Conservation (phyloP, 2,113 vertebrate species). For the Myiopsitta monachus region DNA sequence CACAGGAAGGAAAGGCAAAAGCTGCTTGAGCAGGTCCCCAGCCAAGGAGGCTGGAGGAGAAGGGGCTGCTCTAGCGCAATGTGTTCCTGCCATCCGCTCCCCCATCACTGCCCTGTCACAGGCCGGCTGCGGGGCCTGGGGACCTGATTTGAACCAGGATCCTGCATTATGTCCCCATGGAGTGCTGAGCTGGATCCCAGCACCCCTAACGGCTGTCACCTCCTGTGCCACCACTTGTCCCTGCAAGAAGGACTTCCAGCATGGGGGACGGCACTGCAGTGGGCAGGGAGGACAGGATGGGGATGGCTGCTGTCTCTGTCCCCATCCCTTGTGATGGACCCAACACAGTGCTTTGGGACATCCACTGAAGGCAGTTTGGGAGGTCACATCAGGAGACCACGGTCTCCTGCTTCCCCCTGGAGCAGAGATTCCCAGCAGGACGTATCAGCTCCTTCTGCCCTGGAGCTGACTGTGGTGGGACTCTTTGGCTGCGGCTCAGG, state of each 20-base stretch:
- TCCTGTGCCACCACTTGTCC: fast-evolving
- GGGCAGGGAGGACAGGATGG: neutral
- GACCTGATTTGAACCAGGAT: neutral
- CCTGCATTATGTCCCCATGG: neutral
- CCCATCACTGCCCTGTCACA: fast-evolving
- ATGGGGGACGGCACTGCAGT: neutral
- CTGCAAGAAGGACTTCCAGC: neutral
- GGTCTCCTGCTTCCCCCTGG: neutral
- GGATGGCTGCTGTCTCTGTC: neutral
- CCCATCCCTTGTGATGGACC: neutral
- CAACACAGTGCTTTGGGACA: neutral
- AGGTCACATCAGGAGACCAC: fast-evolving
- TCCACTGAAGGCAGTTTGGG: neutral
- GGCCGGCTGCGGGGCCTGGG: neutral
- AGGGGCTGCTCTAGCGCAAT: fast-evolving
- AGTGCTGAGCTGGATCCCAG: neutral
- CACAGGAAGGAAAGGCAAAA: neutral
- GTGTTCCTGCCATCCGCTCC: neutral
- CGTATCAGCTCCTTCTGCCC: fast-evolving
- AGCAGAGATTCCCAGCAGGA: neutral
- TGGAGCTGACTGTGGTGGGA: fast-evolving
- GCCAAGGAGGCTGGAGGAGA: neutral
- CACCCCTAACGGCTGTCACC: fast-evolving
- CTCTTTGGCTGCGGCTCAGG: neutral
- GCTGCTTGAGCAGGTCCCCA: neutral